These are phyloP conservation scores for Anorthoa munda DNA, from an alignment of 2,888 invertebrate species.

Conservation along the genomic window DNA sequence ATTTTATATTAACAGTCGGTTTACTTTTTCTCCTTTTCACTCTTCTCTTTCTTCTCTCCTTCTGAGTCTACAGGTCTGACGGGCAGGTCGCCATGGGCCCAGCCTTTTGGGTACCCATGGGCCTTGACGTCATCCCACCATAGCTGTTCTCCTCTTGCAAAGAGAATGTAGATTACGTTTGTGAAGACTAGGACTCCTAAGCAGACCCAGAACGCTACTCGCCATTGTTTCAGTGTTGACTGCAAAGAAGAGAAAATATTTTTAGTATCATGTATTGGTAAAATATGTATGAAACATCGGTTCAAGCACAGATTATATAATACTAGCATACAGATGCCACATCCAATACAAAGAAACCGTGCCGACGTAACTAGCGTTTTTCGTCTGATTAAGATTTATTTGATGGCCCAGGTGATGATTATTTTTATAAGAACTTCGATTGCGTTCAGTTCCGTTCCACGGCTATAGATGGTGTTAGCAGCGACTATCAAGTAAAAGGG, in stretches of 20 bases:
- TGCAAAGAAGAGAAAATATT: conserved; percentile 73
- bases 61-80: conserved; percentile 76
- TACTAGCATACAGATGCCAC: no score
- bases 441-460: no score
- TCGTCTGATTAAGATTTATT: no score
- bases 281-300: background rate
- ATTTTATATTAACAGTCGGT: conserved; percentile 57
- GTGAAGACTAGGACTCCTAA: conserved; percentile 92
- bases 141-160: conserved; percentile 94
- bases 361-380: no score
- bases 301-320: no score
- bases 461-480: no score
- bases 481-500: no score
- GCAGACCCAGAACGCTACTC: conserved; percentile 95
- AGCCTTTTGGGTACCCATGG: conserved; percentile 84
- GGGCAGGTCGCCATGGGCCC: conserved; percentile 85
- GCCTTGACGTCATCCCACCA: conserved; percentile 93
- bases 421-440: no score
- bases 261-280: background rate
- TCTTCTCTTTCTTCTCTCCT: conserved; percentile 67
- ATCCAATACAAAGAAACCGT: no score
- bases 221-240: conserved; percentile 93
- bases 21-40: conserved; percentile 70
- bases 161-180: conserved; percentile 93
- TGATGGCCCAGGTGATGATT: no score